Evolutionary conservation across 2,797 vertebrate genomes (phyloP), one percentile per base, ranked within the genome.

Genomic region (Simalia tracyae): DNA sequence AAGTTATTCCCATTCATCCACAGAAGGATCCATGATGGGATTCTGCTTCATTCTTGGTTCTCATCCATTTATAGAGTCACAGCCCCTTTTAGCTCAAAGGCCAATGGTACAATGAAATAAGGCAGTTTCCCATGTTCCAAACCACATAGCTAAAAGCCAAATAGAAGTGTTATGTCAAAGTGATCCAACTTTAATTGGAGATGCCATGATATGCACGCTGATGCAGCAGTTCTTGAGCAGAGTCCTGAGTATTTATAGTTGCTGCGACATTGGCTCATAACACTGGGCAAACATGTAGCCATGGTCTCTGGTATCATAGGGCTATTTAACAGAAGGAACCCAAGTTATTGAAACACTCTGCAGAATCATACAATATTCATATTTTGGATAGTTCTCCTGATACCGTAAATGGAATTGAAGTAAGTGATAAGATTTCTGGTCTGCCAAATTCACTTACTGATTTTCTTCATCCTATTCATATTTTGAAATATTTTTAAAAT

Each of bases 401-500:
- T 94, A 95, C 26, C 92, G 93, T 90, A 93, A 96, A 94, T 93
- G 89, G 92, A 91, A 94, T 92, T 95, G 94, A 96, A 95, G 88
- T 36, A 93, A 94, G 81, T 85, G 92, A 92, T 96, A 94, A 95
- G 63, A 72, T 95, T 95, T 96, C 91, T 93, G 89, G 93, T 96
- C 94, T 93, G 92, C 68, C 88, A 90, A 95, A 95, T 95, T 95
- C 90, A 93, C 92, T 95, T 96, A 88, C 94, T 95, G 92, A 87
- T 95, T 94, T 90, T 92, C 93, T 94, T 93, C 63, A 72, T 87
- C 91, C 81, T 61, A 68, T 90, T 93, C 0, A 0, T 91, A 94
- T 94, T 94, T 94, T 94, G 90, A 94, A 95, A 91, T 93, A 89
- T 94, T 95, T 95, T 89, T 81, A 46, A 91, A 89, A 89, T 94